These are phyloP conservation scores for Dicerorhinus sumatrensis DNA, from an alignment of 2,113 vertebrate species.

Conservation along the genomic window DNA sequence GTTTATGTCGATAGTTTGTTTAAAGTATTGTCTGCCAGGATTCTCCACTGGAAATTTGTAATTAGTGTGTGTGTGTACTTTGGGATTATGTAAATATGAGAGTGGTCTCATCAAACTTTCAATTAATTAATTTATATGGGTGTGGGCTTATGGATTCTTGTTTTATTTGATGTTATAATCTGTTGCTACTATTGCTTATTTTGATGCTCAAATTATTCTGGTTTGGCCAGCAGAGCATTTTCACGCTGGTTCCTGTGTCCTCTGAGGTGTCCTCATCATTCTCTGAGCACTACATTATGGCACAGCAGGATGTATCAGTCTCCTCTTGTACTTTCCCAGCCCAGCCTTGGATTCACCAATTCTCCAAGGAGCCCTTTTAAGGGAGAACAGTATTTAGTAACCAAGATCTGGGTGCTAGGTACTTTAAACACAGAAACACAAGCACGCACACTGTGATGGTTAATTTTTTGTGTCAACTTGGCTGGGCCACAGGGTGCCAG, in stretches of 20 bases:
- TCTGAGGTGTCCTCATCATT: background rate
- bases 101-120: background rate
- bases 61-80: background rate
- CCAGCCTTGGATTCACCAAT: background rate
- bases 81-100: background rate
- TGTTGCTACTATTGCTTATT: background rate
- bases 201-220: background rate
- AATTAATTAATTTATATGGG: background rate
- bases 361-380: background rate
- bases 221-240: background rate
- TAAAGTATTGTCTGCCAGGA: background rate
- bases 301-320: background rate
- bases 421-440: background rate
- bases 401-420: background rate
- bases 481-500: background rate
- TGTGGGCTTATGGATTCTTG: background rate
- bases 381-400: background rate
- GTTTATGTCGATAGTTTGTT: background rate
- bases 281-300: background rate
- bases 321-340: background rate
- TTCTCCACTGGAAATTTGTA: background rate
- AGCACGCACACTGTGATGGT: background rate
- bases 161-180: background rate
- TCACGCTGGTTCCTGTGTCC: background rate
- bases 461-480: background rate